These are phyloP conservation scores for Paradoxurus hermaphroditus DNA, from an alignment of 2,113 vertebrate species.

Conservation along the genomic window DNA sequence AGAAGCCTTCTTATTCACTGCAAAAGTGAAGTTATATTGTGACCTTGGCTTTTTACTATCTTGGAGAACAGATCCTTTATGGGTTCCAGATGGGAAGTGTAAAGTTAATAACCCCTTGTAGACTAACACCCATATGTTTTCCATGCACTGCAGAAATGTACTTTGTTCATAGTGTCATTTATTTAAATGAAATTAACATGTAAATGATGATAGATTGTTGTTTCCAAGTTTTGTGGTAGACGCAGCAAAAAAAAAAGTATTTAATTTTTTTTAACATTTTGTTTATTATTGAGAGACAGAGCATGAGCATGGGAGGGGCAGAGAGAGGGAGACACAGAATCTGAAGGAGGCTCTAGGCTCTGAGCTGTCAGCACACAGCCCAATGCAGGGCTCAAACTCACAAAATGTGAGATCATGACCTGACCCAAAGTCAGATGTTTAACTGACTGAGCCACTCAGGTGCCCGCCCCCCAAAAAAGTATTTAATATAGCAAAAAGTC, in stretches of 20 bases:
- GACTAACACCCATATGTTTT: slow-evolving; percentile 80
- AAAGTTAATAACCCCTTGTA: slow-evolving; percentile 82
- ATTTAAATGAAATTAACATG: slow-evolving; percentile 78
- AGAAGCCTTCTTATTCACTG: slow-evolving; percentile 3
- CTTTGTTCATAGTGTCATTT: slow-evolving; percentile 79
- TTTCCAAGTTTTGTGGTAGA: slow-evolving; percentile 56
- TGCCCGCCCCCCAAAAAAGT: no score
- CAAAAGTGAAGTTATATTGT: slow-evolving; percentile 47
- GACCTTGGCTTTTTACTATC: slow-evolving; percentile 81
- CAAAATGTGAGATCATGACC: no score
- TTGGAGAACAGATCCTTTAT: slow-evolving; percentile 78
- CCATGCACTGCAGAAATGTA: slow-evolving; percentile 62
- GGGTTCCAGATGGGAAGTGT: slow-evolving; percentile 84
- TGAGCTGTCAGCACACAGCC: no score
- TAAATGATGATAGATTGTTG: slow-evolving; percentile 77
- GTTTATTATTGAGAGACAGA: no score
- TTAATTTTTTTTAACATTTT: no score
- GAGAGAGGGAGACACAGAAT: no score
- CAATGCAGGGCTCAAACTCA: no score
- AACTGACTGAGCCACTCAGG: no score
- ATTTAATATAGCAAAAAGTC: slow-evolving; percentile 28
- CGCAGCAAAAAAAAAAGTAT: not conserved
- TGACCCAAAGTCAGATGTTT: no score
- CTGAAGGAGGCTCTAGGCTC: no score
- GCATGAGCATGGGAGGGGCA: no score